Evolutionary conservation across 2,113 vertebrate genomes (phyloP).

Genomic region (Dipodomys merriami): DNA sequence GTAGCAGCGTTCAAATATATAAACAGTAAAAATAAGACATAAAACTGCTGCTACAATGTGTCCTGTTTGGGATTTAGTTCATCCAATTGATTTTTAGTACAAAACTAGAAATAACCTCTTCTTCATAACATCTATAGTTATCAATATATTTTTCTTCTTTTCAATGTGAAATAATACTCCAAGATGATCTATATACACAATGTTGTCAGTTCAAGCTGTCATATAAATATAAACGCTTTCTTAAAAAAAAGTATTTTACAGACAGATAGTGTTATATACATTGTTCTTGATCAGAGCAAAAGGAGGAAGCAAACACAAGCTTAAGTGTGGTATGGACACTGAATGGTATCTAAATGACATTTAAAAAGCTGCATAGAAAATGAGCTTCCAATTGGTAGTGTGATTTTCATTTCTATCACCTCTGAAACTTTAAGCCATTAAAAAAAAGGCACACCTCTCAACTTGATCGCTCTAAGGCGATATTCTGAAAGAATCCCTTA

Average conservation of each 20-base stretch:
- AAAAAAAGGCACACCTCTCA: slow-evolving; percentile 69
- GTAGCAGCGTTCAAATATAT: slow-evolving; percentile 84
- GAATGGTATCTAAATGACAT: slow-evolving; percentile 70
- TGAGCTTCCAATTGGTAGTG: slow-evolving; percentile 68
- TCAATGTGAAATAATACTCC: slow-evolving; percentile 99
- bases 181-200: slow-evolving; percentile 97
- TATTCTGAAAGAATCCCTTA: slow-evolving; percentile 70
- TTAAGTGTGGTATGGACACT: slow-evolving; percentile 66
- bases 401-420: slow-evolving; percentile 71
- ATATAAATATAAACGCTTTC: slow-evolving; percentile 93
- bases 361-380: slow-evolving; percentile 77
- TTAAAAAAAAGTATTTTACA: slow-evolving; percentile 88
- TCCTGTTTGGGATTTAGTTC: slow-evolving; percentile 80
- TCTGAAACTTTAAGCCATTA: slow-evolving; percentile 67
- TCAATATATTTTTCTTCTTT: slow-evolving; percentile 94
- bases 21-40: slow-evolving; percentile 83
- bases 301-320: slow-evolving; percentile 69
- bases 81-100: slow-evolving; percentile 88
- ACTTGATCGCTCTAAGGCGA: slow-evolving; percentile 48
- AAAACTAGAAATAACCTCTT: slow-evolving; percentile 97
- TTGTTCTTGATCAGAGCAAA: slow-evolving; percentile 88
- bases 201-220: slow-evolving; percentile 92
- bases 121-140: slow-evolving; percentile 92
- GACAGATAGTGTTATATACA: slow-evolving; percentile 91
- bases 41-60: slow-evolving; percentile 81